Evolutionary conservation across 2,888 invertebrate species (phyloP).

Genomic region (Laspeyria flexula): DNA sequence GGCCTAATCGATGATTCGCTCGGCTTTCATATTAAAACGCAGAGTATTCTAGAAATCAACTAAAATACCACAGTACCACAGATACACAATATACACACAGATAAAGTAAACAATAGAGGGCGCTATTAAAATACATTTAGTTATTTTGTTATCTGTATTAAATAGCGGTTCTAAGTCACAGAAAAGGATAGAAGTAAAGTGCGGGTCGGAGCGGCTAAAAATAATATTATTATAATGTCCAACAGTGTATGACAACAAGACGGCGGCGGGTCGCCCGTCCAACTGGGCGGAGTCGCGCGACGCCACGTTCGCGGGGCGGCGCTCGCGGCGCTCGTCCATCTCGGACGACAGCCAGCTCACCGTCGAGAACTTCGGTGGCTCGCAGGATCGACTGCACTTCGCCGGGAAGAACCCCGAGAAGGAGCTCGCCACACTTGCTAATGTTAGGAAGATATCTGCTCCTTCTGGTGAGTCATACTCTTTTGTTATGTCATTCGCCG

Average conservation of each 20-base stretch:
- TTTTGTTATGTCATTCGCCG: too few relatives aligned
- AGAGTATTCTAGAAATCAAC: too few relatives aligned
- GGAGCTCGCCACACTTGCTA: conserved; percentile 85
- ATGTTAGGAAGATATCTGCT: conserved; percentile 79
- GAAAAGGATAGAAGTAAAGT: too few relatives aligned
- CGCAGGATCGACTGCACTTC: conserved; percentile 95
- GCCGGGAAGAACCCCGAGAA: conserved; percentile 94
- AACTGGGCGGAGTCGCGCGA: conserved; percentile 90
- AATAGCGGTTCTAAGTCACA: too few relatives aligned
- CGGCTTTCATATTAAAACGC: too few relatives aligned
- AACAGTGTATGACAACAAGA: conserved; percentile 21
- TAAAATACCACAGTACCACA: too few relatives aligned
- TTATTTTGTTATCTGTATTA: too few relatives aligned
- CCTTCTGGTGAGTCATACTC: conserved; percentile 70
- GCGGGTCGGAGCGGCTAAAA: too few relatives aligned
- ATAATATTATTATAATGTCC: not conserved
- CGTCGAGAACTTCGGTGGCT: conserved; percentile 97
- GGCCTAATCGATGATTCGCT: too few relatives aligned
- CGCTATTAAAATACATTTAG: too few relatives aligned
- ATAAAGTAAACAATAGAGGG: too few relatives aligned
- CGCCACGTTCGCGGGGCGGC: conserved; percentile 90
- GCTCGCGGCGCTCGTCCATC: conserved; percentile 93
- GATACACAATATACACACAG: too few relatives aligned
- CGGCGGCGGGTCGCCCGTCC: conserved; percentile 93
- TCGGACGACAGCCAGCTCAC: conserved; percentile 95